Evolutionary conservation across 2,113 vertebrate species (phyloP), one percentile per base, ranked within the genome.

Genomic region (Zosterops borbonicus): DNA sequence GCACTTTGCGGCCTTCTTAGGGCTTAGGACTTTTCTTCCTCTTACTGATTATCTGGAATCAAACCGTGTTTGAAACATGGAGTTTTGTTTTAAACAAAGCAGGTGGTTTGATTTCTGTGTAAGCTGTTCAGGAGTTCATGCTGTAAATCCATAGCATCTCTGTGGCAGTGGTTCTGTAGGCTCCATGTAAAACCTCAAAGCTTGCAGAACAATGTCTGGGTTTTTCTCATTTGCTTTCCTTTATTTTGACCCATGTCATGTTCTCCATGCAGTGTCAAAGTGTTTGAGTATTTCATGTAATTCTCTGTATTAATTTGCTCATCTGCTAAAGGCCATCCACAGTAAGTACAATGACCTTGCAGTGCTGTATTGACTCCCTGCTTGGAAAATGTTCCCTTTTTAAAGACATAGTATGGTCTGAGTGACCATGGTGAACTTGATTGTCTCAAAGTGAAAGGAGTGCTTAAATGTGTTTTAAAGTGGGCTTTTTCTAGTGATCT

Each of bases 1-100:
- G 98, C 98, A 99, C 98, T 99, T 98, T 98, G 98, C 98, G 98
- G 98, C 98, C 98, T 98, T 98, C 95, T 76, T 93, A 65, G 56
- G 94, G 98, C 97, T 97, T 97, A 96, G 94, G 94, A 97, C 95
- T 97, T 95, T 95, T 93, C 96, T 95, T 87, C 68, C 65, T 81
- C 49, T 87, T 96, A 50, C 60, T 92, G 63, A 60, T 94, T 71
- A 49, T 75, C n/a, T 80, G 20, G 96, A 89, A 62, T 95, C 92
- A 85, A 91, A 77, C 77, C 23, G 31, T 53, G 35, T 95, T 95
- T 62, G 83, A 33, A 90, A 80, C 39, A 74, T 86, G 39, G 39
- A 39, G 44, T 77, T 91, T 69, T 39, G 16, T 64, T 91, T 93
- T 73, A 82, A 92, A 42, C 71, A 65, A 87, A 87, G 79, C 21